A percentile compares a stretch with the other conserved stretches of the same genome.
Evolutionary conservation across 2,113 vertebrate species (phyloP).

Genomic region (Malaclemys terrapin): DNA sequence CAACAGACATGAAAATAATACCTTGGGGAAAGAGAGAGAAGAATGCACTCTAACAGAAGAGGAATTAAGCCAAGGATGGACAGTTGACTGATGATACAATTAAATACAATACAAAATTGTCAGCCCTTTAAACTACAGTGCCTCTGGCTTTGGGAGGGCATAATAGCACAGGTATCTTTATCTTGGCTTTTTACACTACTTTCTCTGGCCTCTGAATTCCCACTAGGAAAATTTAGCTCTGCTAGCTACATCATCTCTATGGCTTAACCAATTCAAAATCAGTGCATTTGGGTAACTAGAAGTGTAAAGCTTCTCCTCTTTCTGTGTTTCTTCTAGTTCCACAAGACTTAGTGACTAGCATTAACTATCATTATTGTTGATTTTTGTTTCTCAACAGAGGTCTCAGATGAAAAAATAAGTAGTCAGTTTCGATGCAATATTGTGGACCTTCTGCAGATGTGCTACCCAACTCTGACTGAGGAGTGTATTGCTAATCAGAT

Average conservation of each 20-base stretch:
- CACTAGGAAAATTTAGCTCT: not conserved
- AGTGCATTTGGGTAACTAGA: not conserved
- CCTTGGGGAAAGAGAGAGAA: not conserved
- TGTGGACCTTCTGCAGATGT: slow-evolving; percentile 88
- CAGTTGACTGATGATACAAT: not conserved
- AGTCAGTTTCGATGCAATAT: slow-evolving; percentile 85
- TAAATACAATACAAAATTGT: not conserved
- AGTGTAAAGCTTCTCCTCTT: not conserved
- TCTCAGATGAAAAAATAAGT: slow-evolving; percentile 76
- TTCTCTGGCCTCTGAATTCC: not conserved
- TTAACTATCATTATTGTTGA: not conserved
- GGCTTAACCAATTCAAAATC: not conserved
- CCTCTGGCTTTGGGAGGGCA: not conserved
- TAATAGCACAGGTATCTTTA: not conserved
- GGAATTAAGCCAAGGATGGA: not conserved
- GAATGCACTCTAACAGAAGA: not conserved
- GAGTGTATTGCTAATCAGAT: slow-evolving; percentile 84
- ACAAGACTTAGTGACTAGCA: not conserved
- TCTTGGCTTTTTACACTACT: not conserved
- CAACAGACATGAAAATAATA: not conserved
- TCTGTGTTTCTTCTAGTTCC: not conserved
- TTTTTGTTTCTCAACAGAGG: slow-evolving; percentile 73
- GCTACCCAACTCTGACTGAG: slow-evolving; percentile 85
- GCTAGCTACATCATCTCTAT: not conserved
- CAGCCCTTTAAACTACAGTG: not conserved